Base-by-base conservation (phyloP, 2,888 invertebrate genomes). In the Caenorhabditis panamensis region DNA sequence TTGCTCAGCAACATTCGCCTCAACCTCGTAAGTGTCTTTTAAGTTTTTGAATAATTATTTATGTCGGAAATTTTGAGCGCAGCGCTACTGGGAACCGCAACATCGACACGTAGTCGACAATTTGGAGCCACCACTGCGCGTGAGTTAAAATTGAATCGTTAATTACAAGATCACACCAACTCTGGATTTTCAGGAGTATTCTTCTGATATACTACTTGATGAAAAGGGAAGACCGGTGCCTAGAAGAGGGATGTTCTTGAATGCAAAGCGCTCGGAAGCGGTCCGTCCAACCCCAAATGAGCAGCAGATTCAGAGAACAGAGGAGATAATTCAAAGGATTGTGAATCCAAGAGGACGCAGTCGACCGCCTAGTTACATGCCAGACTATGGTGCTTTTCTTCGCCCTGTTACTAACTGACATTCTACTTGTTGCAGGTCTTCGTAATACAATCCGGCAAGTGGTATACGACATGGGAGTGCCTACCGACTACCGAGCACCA, bases 261-360 rank as follows among this genome's bases (percentile, higher is more conserved):
- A 79, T 53, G 79, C 79, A 26, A 73, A 79, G 28, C 64, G 73
- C 37, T 79, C 79, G 4, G 63, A 72, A 11, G 11, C 41, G 0
- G 37, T 59, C 1, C 47, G 13, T 2, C 66, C 67, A 6, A 37
- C 44, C 18, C 26, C 63, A 37, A 64, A 79, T 24, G 79, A 79
- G 24, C 31, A 56, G 16, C 53, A 41, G 20, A 49, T 79, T 9
- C 47, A 59, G 9, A 63, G 56, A 22, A 63, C 79, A 3, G 79
- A 68, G 18, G 63, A 58, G 11, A 58, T 49, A 22, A 79, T 79
- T 31, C 24, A 36, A 20, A 37, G 71, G 58, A 63, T 79, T 11
- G 26, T 64, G 9, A 28, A 44, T 3, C 68, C 56, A 11, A 36
- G 44, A 36, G 61, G 44, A 22, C 67, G 31, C 0, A 59, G 59